Conservation (phyloP, 2,888 invertebrate genomes). For the Drosophila pegasa region DNA sequence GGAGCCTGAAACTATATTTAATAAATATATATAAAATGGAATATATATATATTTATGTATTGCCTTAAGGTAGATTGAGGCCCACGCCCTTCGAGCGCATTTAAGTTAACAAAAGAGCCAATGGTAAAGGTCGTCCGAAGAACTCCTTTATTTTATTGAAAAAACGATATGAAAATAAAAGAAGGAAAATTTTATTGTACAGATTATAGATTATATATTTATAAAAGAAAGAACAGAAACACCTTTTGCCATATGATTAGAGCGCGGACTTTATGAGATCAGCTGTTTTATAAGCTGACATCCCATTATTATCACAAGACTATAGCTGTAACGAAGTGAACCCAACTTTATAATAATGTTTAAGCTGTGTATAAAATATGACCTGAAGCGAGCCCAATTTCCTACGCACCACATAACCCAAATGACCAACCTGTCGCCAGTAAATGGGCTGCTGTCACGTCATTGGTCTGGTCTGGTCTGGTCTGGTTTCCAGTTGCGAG, state of each 20-base stretch:
- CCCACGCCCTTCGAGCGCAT: too few relatives aligned
- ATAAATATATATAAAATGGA: too few relatives aligned
- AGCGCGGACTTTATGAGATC: constrained; percentile 22
- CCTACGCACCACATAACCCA: constrained; percentile 70
- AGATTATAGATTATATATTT: background rate
- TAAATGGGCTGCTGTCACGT: constrained; percentile 74
- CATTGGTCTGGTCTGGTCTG: constrained; percentile 39
- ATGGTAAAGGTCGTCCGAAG: background rate
- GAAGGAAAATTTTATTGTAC: too few relatives aligned
- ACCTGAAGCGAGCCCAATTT: constrained; percentile 49
- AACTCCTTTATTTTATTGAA: too few relatives aligned
- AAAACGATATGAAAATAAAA: too few relatives aligned
- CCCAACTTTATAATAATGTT: constrained; percentile 48
- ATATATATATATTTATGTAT: too few relatives aligned
- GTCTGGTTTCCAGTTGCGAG: constrained; percentile 1
- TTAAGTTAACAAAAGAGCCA: background rate
- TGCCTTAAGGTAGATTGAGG: background rate
- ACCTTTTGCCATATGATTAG: background rate
- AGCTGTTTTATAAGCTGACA: constrained; percentile 24
- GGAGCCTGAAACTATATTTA: too few relatives aligned
- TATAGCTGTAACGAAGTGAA: constrained; percentile 17
- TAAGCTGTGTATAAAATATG: constrained; percentile 43
- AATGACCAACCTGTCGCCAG: constrained; percentile 77
- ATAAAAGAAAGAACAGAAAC: background rate
- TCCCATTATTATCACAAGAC: constrained; percentile 30